Base-by-base conservation (phyloP, 2,888 invertebrate species). In the Clepsis dumicolana region DNA sequence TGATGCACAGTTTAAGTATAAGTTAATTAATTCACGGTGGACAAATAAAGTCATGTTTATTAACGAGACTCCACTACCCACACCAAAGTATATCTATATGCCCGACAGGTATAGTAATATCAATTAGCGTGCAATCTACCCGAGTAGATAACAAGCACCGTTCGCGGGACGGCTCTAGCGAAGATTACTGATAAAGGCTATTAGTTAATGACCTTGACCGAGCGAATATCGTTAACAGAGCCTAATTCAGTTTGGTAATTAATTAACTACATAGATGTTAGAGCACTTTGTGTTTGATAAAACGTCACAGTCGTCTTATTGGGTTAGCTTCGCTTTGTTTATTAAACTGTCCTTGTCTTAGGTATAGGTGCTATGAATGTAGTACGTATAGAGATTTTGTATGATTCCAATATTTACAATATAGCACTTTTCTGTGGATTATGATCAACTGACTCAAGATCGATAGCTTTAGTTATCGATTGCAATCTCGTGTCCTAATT, bases 31-130 rank as follows among this genome's bases (percentile, higher is more conserved):
- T 21, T 52, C 25, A 21, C 18, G 21, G 4, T 18, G 35, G 3
- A 35, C 16, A 56, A 35, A 56, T 56, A 41, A 25, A 24, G 1
- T 59, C 54, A 27, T 65, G 50, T 77, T 77, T 70, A 62, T 70
- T 74, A 71, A 21, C 50, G 59, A 25, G 65, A 70, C 63, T 24
- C 18, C 32, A 5, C 35, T 48, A n/a, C 25, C 32, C 32, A 53
- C 38, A 18, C 48, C 10, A 18, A 27, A 57, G 16, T 38, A 57
- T 29, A 50, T 32, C 41, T 61, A 63, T 50, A 5, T 27, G 29
- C 7, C 29, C 18, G 57, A 21, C 57, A 52, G 57, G 53, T 67
- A 48, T 60, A 68, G 52, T 67, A 53, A 54, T 62, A 64, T 68
- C 63, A 68, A 68, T 68, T 68, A 68, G 52, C 52, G 56, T 59